These are phyloP conservation scores for Taenioides sp. DNA, from an alignment of 2,797 vertebrate genomes.

Conservation along the genomic window DNA sequence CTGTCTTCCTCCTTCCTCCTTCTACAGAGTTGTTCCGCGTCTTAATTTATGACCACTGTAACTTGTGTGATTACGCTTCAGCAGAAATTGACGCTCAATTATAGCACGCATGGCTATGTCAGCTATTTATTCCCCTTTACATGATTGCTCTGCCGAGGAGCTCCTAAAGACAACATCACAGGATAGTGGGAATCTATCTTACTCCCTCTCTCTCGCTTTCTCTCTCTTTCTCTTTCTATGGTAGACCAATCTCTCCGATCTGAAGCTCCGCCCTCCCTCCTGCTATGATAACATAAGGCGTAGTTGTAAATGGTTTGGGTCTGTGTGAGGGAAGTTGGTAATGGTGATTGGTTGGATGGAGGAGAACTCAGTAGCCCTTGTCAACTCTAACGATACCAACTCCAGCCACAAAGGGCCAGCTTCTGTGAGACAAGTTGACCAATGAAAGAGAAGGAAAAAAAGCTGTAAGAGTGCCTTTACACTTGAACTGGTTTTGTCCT, in stretches of 20 bases:
- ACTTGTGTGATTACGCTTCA: constrained; percentile 27
- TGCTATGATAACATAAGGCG: constrained; percentile 54
- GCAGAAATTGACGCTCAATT: constrained; percentile 9
- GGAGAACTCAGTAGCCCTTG: constrained; percentile 45
- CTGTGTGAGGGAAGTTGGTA: constrained; percentile 38
- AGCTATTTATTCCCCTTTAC: constrained; percentile 6
- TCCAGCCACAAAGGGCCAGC: no score
- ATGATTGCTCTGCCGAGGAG: constrained; percentile 4
- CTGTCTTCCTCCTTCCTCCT: constrained; percentile 15
- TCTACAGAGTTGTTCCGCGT: constrained; percentile 14
- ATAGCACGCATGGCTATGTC: background rate
- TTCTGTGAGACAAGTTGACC: no score
- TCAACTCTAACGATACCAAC: background rate
- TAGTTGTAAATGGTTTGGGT: constrained; percentile 51
- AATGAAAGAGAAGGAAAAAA: no score
- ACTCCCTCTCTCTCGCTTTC: constrained; percentile 15
- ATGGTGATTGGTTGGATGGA: constrained; percentile 30
- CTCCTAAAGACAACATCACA: constrained; percentile 9
- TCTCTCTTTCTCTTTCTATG: constrained; percentile 18
- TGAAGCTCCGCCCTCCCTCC: constrained; percentile 25
- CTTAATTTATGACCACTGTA: constrained; percentile 23
- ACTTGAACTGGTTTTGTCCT: no score
- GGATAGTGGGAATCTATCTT: constrained; percentile 21
- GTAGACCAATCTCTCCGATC: constrained; percentile 32
- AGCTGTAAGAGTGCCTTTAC: no score